These are phyloP conservation scores for Callipepla squamata DNA, from an alignment of 2,113 vertebrate genomes.

Conservation along the genomic window DNA sequence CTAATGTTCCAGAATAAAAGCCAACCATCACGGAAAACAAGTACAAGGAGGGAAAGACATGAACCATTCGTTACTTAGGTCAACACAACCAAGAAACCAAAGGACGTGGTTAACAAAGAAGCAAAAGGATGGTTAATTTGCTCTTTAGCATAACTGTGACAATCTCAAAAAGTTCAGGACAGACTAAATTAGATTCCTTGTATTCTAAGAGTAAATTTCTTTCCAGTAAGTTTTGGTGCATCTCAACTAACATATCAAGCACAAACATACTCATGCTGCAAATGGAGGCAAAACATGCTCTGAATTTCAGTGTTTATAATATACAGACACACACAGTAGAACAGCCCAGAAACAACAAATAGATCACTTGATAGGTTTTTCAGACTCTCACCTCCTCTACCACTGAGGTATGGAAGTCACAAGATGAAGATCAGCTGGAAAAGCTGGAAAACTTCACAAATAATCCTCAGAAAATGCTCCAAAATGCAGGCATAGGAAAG, in stretches of 20 bases:
- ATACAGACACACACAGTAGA: background rate
- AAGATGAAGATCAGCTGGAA: background rate
- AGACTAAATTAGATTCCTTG: background rate
- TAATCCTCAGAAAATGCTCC: background rate
- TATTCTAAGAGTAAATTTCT: background rate
- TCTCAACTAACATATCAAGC: fast-evolving
- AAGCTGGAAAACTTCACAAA: background rate
- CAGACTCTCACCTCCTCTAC: background rate
- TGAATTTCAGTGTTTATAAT: background rate
- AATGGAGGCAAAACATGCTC: background rate
- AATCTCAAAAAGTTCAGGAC: background rate
- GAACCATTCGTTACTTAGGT: background rate
- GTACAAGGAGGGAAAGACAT: background rate
- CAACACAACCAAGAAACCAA: background rate
- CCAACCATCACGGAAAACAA: background rate
- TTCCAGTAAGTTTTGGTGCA: background rate
- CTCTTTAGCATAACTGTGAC: background rate
- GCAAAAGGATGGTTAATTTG: background rate
- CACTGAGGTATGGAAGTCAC: fast-evolving
- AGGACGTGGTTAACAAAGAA: background rate
- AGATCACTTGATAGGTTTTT: background rate
- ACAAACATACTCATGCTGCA: background rate
- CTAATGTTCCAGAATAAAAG: background rate
- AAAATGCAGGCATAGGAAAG: background rate
- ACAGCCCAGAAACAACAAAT: background rate